A percentile compares a stretch with the other conserved stretches of the same genome.
phyloP scores from a whole-genome alignment of 53 echinoderm and acorn worm genomes.

The Paracentrotus lividus region DNA sequence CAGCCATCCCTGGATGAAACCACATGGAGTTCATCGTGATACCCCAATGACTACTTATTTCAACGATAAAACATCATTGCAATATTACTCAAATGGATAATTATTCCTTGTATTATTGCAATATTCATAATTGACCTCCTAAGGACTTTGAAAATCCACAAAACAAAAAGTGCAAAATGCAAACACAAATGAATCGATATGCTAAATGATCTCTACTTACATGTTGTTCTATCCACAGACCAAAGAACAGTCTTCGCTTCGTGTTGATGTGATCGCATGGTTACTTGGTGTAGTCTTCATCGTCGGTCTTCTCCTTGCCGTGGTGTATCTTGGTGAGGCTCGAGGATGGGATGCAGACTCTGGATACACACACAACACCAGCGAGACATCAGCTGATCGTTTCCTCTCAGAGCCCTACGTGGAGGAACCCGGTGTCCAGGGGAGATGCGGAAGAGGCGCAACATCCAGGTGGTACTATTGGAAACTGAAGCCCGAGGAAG shows the following conservation, averaged over 20 bases:
- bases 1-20: no score
- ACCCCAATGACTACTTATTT: no score
- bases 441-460: conserved; percentile 74
- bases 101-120: no score
- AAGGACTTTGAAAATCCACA: no score
- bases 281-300: conserved; percentile 78
- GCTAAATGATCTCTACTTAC: no score
- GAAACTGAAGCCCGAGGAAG: conserved; percentile 80
- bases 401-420: conserved; percentile 85
- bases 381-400: conserved; percentile 75
- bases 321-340: conserved; percentile 74
- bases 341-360: conserved; percentile 88
- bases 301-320: conserved; percentile 63
- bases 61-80: no score
- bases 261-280: conserved; percentile 83
- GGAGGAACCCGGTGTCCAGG: conserved; percentile 77
- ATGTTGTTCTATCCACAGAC: conserved; percentile 26
- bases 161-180: no score
- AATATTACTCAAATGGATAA: no score
- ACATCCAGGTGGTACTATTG: conserved; percentile 87
- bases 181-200: no score
- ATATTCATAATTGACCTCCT: no score
- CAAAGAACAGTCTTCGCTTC: conserved; percentile 1
- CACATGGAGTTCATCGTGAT: no score
- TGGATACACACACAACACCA: conserved; percentile 83